A percentile compares a stretch with the other conserved stretches of the same genome.
Evolutionary conservation across 2,113 vertebrate species (phyloP).

Genomic region (Pogona vitticeps): DNA sequence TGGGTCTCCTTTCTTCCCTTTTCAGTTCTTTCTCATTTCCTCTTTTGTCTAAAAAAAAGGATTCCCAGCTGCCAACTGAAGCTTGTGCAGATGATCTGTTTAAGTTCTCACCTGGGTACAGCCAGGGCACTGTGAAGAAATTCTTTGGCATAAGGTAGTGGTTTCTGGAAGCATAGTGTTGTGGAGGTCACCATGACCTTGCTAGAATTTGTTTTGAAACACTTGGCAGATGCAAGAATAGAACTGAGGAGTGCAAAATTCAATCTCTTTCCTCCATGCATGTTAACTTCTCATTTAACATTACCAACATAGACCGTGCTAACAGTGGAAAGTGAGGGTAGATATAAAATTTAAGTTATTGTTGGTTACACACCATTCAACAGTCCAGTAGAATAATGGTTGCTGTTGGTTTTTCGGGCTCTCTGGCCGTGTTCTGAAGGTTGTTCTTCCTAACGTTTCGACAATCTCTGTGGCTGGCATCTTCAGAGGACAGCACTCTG

Average conservation of each 20-base stretch:
- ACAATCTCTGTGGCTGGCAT: no score
- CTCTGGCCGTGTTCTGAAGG: no score
- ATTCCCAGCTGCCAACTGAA: not conserved
- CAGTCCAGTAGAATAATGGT: no score
- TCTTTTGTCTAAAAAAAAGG: not conserved
- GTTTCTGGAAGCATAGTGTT: not conserved
- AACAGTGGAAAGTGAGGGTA: not conserved
- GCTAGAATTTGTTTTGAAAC: not conserved
- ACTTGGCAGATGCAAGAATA: constrained; percentile 2
- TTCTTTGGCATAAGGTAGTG: not conserved
- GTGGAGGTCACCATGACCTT: not conserved
- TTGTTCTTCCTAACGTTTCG: no score
- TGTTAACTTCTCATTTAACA: not conserved
- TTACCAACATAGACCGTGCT: not conserved
- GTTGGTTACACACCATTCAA: not conserved
- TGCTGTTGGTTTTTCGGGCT: no score
- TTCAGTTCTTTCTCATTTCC: not conserved
- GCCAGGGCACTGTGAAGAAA: not conserved
- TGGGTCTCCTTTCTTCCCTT: not conserved
- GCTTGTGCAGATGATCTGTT: not conserved
- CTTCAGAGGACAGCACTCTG: no score
- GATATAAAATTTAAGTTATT: not conserved
- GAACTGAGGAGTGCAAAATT: not conserved
- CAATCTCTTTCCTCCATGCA: not conserved
- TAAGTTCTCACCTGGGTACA: not conserved